These are phyloP conservation scores for Caracal caracal DNA, from an alignment of 2,113 vertebrate genomes.

Conservation along the genomic window DNA sequence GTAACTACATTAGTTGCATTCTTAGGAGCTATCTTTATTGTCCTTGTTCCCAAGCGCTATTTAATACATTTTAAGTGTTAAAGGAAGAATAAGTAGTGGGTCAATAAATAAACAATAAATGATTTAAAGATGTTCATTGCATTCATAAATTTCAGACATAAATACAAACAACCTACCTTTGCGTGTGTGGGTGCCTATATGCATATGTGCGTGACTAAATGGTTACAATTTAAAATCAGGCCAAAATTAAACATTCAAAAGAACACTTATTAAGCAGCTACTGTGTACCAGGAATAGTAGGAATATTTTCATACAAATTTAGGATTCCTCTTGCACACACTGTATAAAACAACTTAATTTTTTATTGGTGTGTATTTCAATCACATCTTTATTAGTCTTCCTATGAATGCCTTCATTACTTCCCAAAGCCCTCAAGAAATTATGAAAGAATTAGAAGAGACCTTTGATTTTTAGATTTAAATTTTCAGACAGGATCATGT, in stretches of 20 bases:
- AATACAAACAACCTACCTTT: not conserved
- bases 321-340: not conserved
- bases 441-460: not conserved
- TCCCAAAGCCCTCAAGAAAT: not conserved
- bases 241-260: conserved; percentile 29
- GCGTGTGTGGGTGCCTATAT: not conserved
- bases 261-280: not conserved
- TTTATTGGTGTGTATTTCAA: not conserved
- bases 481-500: not conserved
- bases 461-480: not conserved
- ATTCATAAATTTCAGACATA: not conserved
- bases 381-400: not conserved
- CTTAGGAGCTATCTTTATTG: not conserved
- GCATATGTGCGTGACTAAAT: not conserved
- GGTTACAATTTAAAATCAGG: conserved; percentile 38
- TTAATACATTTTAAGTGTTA: not conserved
- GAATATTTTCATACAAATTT: conserved; percentile 23
- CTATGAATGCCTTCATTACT: not conserved
- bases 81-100: not conserved
- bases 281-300: not conserved
- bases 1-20: not conserved
- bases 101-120: not conserved
- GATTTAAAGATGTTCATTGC: not conserved
- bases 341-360: conserved; percentile 8
- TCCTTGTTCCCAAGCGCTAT: not conserved